Conservation (phyloP, 2,113 vertebrate species). For the Tupaia chinensis region DNA sequence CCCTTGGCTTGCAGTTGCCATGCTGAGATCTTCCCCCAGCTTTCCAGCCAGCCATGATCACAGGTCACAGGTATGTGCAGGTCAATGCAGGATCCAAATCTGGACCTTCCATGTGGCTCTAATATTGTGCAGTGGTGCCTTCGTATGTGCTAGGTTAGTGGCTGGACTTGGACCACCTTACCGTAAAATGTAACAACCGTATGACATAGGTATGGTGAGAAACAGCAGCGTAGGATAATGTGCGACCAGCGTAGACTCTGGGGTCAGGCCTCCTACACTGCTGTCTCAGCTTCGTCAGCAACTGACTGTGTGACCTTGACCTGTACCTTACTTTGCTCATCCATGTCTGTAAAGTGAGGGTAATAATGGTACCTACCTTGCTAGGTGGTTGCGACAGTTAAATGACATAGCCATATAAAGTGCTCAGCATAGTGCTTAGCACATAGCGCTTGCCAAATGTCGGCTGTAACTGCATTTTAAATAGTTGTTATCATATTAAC, state of each 20-base stretch:
- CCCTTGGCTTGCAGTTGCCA: no score
- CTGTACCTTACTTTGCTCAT: slow-evolving; percentile 3
- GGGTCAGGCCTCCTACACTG: neutral
- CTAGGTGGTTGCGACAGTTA: neutral
- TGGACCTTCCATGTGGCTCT: no score
- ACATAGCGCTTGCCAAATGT: slow-evolving; percentile 31
- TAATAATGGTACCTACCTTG: neutral
- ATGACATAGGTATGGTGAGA: neutral
- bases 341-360: neutral
- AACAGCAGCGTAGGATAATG: neutral
- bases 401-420: neutral
- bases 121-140: no score
- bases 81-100: no score
- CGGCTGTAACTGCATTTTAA: slow-evolving; percentile 29
- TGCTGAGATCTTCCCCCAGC: no score
- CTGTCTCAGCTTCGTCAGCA: neutral
- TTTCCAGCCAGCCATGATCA: no score
- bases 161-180: no score
- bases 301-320: neutral
- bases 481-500: slow-evolving; percentile 49
- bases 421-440: neutral
- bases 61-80: no score
- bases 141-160: no score
- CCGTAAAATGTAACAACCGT: neutral
- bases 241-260: neutral